Conservation (phyloP, 2,888 invertebrate genomes). For the Tricholauxania praeusta region DNA sequence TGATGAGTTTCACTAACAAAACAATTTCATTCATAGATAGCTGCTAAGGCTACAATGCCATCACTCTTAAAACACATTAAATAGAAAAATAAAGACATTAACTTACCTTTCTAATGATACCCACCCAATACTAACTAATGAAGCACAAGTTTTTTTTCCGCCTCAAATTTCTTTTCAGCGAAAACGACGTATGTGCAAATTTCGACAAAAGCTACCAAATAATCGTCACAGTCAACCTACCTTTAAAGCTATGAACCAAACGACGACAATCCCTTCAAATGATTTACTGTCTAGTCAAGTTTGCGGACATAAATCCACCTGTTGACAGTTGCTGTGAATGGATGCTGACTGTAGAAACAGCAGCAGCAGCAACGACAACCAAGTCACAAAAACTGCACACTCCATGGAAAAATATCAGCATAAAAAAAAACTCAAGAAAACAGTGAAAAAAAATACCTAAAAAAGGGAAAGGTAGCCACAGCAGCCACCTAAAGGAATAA, state of each 20-base stretch:
- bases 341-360: slow-evolving; percentile 8
- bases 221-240: no score
- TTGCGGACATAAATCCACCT: slow-evolving; percentile 65
- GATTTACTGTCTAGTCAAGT: slow-evolving; percentile 64
- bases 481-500: not conserved
- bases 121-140: no score
- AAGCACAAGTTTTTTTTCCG: no score
- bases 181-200: no score
- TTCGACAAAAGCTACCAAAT: no score
- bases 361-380: not conserved
- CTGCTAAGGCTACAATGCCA: no score
- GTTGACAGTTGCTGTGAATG: slow-evolving; percentile 57
- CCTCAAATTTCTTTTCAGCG: no score
- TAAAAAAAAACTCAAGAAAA: not conserved
- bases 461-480: slow-evolving; percentile 34
- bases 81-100: no score
- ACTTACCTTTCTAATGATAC: no score
- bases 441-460: slow-evolving; percentile 17
- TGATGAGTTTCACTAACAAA: no score
- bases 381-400: not conserved
- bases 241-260: not conserved
- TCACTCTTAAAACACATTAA: no score
- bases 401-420: not conserved
- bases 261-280: slow-evolving; percentile 47
- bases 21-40: no score